Evolutionary conservation across 2,888 invertebrate genomes (phyloP), one percentile per base, ranked within the genome.

Genomic region (Anagyrus pseudococci): DNA sequence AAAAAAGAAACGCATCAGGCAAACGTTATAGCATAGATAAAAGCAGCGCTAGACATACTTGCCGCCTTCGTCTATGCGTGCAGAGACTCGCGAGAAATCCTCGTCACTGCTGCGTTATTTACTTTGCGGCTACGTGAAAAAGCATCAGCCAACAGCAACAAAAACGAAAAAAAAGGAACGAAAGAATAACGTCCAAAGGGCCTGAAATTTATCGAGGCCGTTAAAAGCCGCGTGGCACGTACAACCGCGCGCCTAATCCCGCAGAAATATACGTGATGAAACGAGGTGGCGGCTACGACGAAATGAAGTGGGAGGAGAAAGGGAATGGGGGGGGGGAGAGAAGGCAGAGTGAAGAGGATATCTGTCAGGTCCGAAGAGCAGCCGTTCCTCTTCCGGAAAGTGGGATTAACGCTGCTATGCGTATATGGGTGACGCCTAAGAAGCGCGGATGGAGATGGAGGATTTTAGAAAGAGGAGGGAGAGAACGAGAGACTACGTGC

Each of bases 321-420:
- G 41, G 25, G 17, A 8, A 13, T 8, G 43, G 41, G 26, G 48
- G 25, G 48, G 43, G 54, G 19, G 47, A 44, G 46, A 37, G 26
- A 58, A 23, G 49, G 19, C 22, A 48, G 44, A 50, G 50, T 22
- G 58, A 43, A 40, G n/a, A 41, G 41, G 29, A 10, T n/a, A 49
- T 48, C 55, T 55, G 63, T 63, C 63, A 55, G 52, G 56, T 52
- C 29, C 26, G 25, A 56, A 23, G 15, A 10, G 40, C 29, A 44
- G 50, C 25, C 52, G 46, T 49, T 50, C 56, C 61, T 62, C 62
- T 66, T 66, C 62, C 62, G 66, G 62, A 62, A 66, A 62, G 66
- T 43, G 56, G 59, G 59, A 62, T 66, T 66, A 66, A 33, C 47
- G 40, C 17, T 8, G 22, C 7, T 41, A 47, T 19, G 44, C 19